Evolutionary conservation across 1,140 invertebrate species (phyloP).

Genomic region (Cyclina sinensis): DNA sequence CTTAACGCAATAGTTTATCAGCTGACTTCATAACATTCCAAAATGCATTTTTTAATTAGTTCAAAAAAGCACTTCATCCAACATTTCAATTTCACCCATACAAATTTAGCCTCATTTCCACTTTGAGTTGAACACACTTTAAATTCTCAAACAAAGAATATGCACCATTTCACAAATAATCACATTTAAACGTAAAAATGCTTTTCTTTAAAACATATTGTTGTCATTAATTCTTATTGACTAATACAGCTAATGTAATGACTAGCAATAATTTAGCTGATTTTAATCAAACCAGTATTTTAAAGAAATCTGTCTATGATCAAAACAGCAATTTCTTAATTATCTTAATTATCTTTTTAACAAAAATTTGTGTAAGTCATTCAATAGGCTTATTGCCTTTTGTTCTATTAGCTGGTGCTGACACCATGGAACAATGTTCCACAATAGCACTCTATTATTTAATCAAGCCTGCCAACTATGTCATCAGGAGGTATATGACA

Average conservation of each 20-base stretch:
- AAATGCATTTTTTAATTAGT: neutral
- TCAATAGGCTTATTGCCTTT: constrained; percentile 25
- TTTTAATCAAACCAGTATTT: constrained; percentile 4
- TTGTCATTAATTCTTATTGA: no score
- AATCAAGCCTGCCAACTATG: constrained; percentile 38
- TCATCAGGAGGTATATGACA: neutral
- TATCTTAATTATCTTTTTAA: neutral
- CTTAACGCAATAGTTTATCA: neutral
- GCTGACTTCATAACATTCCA: neutral
- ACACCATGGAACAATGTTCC: constrained; percentile 23
- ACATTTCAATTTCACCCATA: no score
- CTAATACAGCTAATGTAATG: constrained; percentile 8
- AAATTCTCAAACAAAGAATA: no score
- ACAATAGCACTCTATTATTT: constrained; percentile 34
- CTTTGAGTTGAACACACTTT: no score
- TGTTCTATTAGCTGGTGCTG: constrained; percentile 2
- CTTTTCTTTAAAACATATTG: neutral
- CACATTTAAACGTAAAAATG: no score
- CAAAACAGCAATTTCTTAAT: neutral
- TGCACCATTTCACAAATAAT: no score
- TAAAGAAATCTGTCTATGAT: neutral
- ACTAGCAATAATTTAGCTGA: constrained; percentile 12
- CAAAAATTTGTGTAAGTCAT: constrained; percentile 25
- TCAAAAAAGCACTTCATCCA: no score
- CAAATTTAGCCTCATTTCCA: no score